A percentile compares a stretch with the other conserved stretches of the same genome.
These are phyloP conservation scores for Cryptotis parvus DNA, from an alignment of 2,113 vertebrate species.

Conservation along the genomic window DNA sequence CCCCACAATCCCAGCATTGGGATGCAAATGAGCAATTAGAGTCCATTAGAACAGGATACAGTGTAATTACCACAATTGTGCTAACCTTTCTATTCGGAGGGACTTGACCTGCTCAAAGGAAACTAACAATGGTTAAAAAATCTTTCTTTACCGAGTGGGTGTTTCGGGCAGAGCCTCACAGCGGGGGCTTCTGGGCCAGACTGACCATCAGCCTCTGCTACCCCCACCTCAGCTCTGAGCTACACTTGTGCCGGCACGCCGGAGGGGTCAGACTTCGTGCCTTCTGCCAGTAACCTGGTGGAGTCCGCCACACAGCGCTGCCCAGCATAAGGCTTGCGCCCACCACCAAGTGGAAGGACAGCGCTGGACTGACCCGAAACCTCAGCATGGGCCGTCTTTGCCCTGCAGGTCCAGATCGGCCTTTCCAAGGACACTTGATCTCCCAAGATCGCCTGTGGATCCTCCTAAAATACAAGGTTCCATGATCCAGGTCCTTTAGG, in stretches of 20 bases:
- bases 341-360: background rate
- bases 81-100: conserved; percentile 86
- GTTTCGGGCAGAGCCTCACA: background rate
- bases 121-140: conserved; percentile 81
- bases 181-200: conserved; percentile 12
- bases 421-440: background rate
- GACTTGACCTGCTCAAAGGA: conserved; percentile 81
- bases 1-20: conserved; percentile 82
- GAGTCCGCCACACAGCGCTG: background rate
- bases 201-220: background rate
- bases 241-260: background rate
- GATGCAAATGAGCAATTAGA: conserved; percentile 91
- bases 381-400: background rate
- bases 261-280: background rate
- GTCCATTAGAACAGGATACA: conserved; percentile 88
- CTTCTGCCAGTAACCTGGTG: conserved; percentile 65
- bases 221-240: background rate
- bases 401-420: background rate
- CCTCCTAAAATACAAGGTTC: no score
- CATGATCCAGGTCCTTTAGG: no score
- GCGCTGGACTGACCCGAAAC: background rate
- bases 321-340: background rate
- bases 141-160: conserved; percentile 40
- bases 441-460: background rate
- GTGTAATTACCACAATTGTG: conserved; percentile 88